Evolutionary conservation across 2,797 vertebrate species (phyloP), one percentile per base, ranked within the genome.

Genomic region (Pygocentrus nattereri): DNA sequence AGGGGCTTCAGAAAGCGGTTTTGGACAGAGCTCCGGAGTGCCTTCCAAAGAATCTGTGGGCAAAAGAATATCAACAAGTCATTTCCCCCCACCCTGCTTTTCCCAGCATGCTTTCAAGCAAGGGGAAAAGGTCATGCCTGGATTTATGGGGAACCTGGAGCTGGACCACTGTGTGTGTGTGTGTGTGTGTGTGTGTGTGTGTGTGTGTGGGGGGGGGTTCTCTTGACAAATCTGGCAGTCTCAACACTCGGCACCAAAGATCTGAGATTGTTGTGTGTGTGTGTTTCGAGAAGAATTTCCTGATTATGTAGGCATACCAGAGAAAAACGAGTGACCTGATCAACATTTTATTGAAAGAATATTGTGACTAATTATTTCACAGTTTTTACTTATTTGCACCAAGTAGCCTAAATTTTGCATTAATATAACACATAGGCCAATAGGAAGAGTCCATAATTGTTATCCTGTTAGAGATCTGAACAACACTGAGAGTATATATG

Each of bases 101-200:
- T 83, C 82, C 84, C 59, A 84, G 71, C 77, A 85, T 82, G 80
- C 86, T 88, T 90, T 70, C 83, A 23, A 71, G 79, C 80, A 86
- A 76, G 84, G 87, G 85, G 18, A 67, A 11, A 74, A 87, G 85
- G 85, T 90, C 84, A 86, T 25, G 80, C 71, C 78, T 38, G 82
- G 75, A 86, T 89, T 86, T 83, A 85, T 87, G 79, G 84, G 84
- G 82, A 83, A 79, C 78, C 70, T n/a, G 80, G 84, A 58, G 83
- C 58, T 85, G 34, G 25, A 81, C 16, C 23, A 41, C 13, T 18
- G 16, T 85, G 73, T 81, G 52, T 62, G 64, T 54, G 44, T 64
- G 56, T 41, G 67, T 75, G 73, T 70, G n/a, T n/a, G n/a, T n/a
- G n/a, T 18, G 16, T 85, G 73, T 81, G 52, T 62, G 64, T 54